A percentile compares a stretch with the other conserved stretches of the same genome.
Conservation (phyloP, 2,797 vertebrate genomes). For the Myotis findleyi region DNA sequence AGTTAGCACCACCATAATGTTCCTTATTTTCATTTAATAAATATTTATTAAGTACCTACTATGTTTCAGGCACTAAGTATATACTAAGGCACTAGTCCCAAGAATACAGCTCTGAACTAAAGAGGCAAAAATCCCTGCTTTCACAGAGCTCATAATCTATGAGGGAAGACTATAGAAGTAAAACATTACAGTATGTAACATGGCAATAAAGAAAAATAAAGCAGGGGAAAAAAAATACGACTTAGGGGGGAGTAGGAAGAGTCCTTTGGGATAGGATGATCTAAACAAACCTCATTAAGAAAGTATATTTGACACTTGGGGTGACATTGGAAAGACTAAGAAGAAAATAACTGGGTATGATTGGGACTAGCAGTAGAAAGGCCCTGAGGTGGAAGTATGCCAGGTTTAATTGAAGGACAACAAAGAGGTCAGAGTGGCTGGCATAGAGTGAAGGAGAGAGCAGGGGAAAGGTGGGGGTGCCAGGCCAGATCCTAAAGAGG, state of each 20-base stretch:
- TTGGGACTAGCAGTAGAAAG: background rate
- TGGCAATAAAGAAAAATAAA: conserved; percentile 24
- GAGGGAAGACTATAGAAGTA: background rate
- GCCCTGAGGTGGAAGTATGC: background rate
- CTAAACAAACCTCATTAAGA: background rate
- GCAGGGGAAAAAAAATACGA: background rate
- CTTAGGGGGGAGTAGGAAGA: background rate
- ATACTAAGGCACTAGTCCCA: background rate
- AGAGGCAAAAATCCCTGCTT: background rate
- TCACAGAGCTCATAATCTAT: conserved; percentile 1
- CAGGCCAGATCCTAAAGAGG: background rate
- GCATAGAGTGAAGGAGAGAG: background rate
- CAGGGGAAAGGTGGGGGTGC: background rate
- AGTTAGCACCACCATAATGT: background rate
- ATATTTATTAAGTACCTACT: background rate
- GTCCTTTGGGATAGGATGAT: background rate
- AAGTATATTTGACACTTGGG: background rate
- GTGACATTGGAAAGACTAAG: background rate
- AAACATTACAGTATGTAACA: background rate
- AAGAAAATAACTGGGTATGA: background rate
- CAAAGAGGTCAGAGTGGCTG: background rate
- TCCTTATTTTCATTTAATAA: background rate
- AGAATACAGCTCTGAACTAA: background rate
- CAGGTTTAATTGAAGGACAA: background rate
- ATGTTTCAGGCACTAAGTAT: background rate